Percentiles rank a stretch among this genome's conserved stretches.
Conservation (phyloP, 2,797 vertebrate genomes). For the Pterois miles region DNA sequence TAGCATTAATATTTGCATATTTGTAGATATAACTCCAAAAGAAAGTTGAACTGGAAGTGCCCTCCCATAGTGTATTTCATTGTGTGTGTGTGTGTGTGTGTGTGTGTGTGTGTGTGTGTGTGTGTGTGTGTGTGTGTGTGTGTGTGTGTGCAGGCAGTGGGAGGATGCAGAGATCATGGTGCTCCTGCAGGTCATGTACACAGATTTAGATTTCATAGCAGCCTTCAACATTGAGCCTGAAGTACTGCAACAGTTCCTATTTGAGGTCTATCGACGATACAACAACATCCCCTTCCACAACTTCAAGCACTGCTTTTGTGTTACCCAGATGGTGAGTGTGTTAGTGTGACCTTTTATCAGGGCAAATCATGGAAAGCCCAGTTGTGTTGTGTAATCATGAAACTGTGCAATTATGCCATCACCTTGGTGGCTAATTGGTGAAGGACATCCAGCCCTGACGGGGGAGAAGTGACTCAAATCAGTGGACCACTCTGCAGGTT, state of each 20-base stretch:
- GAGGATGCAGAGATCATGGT: conserved; percentile 88
- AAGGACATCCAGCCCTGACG: conserved; percentile 13
- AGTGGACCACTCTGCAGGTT: background rate
- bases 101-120: background rate
- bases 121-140: conserved; percentile 23
- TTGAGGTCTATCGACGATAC: conserved; percentile 83
- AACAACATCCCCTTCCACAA: conserved; percentile 90
- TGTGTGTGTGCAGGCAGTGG: conserved; percentile 82
- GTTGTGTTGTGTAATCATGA: conserved; percentile 20
- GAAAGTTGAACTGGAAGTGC: background rate
- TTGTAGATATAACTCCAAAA: no score
- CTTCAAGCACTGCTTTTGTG: conserved; percentile 88
- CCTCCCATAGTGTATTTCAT: background rate
- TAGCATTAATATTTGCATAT: background rate
- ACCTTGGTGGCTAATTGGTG: conserved; percentile 2
- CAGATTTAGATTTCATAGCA: conserved; percentile 82
- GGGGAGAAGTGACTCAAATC: background rate
- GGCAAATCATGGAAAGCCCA: background rate
- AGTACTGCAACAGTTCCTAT: conserved; percentile 84
- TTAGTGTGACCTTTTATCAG: background rate
- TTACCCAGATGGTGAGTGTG: conserved; percentile 86
- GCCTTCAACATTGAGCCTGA: conserved; percentile 83
- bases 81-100: background rate
- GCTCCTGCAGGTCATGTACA: conserved; percentile 87
- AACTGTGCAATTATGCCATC: background rate